Evolutionary conservation across 2,113 vertebrate species (phyloP), one percentile per base, ranked within the genome.

Genomic region (Salvelinus alpinus): DNA sequence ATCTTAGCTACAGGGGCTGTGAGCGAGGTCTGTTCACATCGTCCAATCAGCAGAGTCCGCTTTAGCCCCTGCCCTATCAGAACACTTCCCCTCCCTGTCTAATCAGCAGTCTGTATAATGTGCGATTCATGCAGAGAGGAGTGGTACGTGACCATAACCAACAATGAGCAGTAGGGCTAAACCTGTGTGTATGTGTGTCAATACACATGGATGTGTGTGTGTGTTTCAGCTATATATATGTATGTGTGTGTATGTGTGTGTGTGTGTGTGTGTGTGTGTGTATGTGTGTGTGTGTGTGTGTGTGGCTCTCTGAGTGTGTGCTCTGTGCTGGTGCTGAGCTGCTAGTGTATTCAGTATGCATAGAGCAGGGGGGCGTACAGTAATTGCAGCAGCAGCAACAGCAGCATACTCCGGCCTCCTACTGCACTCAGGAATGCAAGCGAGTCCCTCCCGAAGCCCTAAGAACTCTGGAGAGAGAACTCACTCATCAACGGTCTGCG

Each of bases 351-450:
- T 67, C 38, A 31, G 64, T 67, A 59, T 72, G 27, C 20, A n/a
- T 47, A 73, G 24, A 78, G 22, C 38, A 11, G 38, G 9, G 34
- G 38, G 8, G 84, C 76, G 64, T 73, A 79, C 81, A 34, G 76
- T 85, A 85, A 88, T 87, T 84, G 51, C 11, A 14, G 48, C 48
- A 14, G 48, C 48, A 14, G 48, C 31, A 84, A 38, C 34, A 9
- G 38, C 38, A 9, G 82, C 88, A 92, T 82, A 90, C 88, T 91
- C 87, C 86, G 82, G 80, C 88, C 87, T 90, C 90, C 90, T 85
- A 90, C 51, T 54, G 51, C 59, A 62, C 91, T 88, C 84, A 87
- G 90, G 91, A 92, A 92, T 92, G 88, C 80, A 77, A 77, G 82
- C 76, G 85, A 75, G 31, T n/a, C 13, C 51, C 16, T 54, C 51